These are phyloP conservation scores for Urocitellus parryii DNA, from an alignment of 2,113 vertebrate species.

Conservation along the genomic window DNA sequence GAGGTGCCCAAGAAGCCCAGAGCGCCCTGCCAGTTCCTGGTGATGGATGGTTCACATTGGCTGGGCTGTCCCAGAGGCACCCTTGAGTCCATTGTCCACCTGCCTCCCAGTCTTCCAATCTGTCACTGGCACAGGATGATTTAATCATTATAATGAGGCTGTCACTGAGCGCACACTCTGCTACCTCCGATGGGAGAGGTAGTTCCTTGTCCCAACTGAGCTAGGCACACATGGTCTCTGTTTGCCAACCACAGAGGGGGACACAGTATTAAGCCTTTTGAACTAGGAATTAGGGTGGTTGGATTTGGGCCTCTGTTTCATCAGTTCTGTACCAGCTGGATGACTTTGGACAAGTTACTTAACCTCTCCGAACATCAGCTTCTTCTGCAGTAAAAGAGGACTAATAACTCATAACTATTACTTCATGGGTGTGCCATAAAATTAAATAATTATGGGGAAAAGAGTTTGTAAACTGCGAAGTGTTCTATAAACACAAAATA, in stretches of 20 bases:
- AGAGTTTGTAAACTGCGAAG: background rate
- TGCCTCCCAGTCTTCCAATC: conserved; percentile 61
- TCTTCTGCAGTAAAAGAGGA: conserved; percentile 10
- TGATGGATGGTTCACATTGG: conserved; percentile 76
- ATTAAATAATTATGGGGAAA: background rate
- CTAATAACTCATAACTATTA: background rate
- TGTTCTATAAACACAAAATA: background rate
- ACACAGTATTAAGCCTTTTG: background rate
- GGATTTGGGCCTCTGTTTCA: background rate
- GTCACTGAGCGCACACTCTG: background rate
- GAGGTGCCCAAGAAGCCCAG: conserved; percentile 5
- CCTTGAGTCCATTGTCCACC: conserved; percentile 57
- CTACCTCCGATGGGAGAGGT: background rate
- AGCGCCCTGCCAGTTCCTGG: background rate
- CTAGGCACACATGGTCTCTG: background rate
- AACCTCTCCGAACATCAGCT: background rate
- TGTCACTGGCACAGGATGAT: conserved; percentile 55
- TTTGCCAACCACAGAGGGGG: background rate
- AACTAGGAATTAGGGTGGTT: background rate
- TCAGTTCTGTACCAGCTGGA: background rate
- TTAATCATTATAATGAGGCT: conserved; percentile 70
- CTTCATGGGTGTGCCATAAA: background rate
- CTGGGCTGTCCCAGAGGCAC: conserved; percentile 51
- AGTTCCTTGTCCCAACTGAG: background rate
- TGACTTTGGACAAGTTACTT: background rate